Percentiles rank a stretch among this genome's conserved stretches.
phyloP scores from a whole-genome alignment of 2,113 vertebrate species.

The Paedocypris sp. region DNA sequence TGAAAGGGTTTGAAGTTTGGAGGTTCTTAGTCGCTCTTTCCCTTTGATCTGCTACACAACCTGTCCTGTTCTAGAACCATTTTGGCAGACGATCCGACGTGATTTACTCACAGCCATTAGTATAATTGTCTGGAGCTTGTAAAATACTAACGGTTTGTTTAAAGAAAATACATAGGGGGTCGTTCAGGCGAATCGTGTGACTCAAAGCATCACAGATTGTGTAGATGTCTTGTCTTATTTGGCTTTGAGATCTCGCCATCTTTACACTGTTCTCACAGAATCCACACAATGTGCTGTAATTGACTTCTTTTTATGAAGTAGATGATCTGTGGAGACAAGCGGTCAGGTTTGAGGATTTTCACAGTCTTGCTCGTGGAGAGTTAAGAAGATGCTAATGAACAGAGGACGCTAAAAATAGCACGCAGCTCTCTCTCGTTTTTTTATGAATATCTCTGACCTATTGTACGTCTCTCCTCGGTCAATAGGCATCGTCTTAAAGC shows the following conservation, averaged over 20 bases:
- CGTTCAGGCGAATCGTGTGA: no score
- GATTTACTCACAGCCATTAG: no score
- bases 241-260: no score
- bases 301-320: neutral
- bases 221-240: no score
- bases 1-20: no score
- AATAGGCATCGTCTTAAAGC: conserved; percentile 10
- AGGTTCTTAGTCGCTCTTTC: neutral
- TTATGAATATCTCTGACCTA: conserved; percentile 30
- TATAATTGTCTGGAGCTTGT: no score
- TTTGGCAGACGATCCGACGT: neutral
- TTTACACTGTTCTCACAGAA: no score
- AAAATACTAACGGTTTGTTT: no score
- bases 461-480: conserved; percentile 9
- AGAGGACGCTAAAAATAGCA: conserved; percentile 25
- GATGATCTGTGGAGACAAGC: neutral
- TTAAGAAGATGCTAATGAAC: conserved; percentile 27
- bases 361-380: conserved; percentile 12
- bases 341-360: conserved; percentile 21
- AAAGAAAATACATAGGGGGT: no score
- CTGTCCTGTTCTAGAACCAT: neutral
- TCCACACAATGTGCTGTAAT: neutral
- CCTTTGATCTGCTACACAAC: neutral
- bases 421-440: conserved; percentile 1
- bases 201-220: no score